Evolutionary conservation across 2,888 invertebrate species (phyloP), one percentile per base, ranked within the genome.

Genomic region (Thelaira solivaga): DNA sequence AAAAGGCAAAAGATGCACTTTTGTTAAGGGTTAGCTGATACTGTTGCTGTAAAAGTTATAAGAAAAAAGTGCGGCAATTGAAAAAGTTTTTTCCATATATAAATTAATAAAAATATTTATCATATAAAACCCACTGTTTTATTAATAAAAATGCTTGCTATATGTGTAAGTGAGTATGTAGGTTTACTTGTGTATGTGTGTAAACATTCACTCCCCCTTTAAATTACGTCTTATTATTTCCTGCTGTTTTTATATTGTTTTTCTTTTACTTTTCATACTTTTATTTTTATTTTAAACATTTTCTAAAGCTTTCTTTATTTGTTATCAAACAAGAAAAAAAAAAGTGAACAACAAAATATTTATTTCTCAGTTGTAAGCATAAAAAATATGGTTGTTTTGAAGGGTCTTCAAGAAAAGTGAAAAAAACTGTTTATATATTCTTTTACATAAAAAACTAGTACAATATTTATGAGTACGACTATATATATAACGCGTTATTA

Each of bases 161-260:
- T n/a, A n/a, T n/a, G n/a, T n/a, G n/a, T n/a, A n/a, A n/a, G n/a
- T n/a, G n/a, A n/a, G n/a, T n/a, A n/a, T n/a, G n/a, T n/a, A n/a
- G n/a, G n/a, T n/a, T n/a, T 20, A n/a, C 20, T 10, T 39, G 2
- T 2, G 53, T 31, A 16, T 55, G 47, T 39, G 24, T 26, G 13
- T 29, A 29, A 61, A 43, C 16, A 29, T 65, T 71, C 69, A 74
- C 74, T 78, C 73, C 78, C 69, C 43, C 69, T 26, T 61, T 69
- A 71, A 78, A 78, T 78, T 78, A 74, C 78, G 69, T 74, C 74
- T 74, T 78, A 78, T 74, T 78, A 78, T 78, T 71, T 78, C 78
- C 78, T 78, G 74, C 68, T 67, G 51, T 67, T 74, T n/a, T 67
- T 67, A 59, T 67, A 74, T 53, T 43, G 18, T 49, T 4, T 31